Conservation (phyloP, 1,140 invertebrate species). For the Ganaspis sp. region DNA sequence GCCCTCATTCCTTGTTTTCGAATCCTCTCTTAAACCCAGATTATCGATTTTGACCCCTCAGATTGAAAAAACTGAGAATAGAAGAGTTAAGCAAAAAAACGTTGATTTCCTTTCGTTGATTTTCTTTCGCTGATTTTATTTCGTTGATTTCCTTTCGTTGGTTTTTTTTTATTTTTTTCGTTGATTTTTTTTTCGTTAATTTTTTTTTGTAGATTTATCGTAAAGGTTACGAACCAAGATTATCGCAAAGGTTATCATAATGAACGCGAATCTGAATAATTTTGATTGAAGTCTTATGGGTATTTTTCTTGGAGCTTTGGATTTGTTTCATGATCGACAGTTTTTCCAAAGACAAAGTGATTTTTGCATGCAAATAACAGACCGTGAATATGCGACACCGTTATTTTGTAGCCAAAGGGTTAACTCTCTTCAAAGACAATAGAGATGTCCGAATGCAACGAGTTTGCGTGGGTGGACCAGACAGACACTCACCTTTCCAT, state of each 20-base stretch:
- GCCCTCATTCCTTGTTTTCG: neutral
- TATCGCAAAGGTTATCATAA: no score
- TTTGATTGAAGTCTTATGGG: no score
- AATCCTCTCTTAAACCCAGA: neutral
- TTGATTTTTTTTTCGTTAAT: no score
- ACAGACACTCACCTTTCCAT: constrained; percentile 43
- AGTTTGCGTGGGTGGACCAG: constrained; percentile 53
- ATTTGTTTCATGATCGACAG: neutral
- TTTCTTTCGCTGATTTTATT: no score
- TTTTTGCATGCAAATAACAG: constrained; percentile 3
- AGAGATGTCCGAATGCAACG: constrained; percentile 61
- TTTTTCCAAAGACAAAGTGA: neutral
- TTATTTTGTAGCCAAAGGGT: constrained; percentile 54
- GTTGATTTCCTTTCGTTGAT: no score
- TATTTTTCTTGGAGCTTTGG: neutral
- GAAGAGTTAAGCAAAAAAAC: no score
- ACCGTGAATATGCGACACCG: constrained; percentile 37
- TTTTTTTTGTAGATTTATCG: no score
- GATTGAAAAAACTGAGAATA: neutral
- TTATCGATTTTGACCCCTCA: no score
- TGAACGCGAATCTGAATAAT: no score
- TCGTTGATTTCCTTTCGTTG: no score
- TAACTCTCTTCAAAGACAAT: constrained; percentile 59
- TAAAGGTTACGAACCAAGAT: no score
- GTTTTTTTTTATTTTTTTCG: no score